A percentile compares a stretch with the other conserved stretches of the same genome.
These are phyloP conservation scores for Anguilla anguilla DNA, from an alignment of 2,797 vertebrate species.

Conservation along the genomic window DNA sequence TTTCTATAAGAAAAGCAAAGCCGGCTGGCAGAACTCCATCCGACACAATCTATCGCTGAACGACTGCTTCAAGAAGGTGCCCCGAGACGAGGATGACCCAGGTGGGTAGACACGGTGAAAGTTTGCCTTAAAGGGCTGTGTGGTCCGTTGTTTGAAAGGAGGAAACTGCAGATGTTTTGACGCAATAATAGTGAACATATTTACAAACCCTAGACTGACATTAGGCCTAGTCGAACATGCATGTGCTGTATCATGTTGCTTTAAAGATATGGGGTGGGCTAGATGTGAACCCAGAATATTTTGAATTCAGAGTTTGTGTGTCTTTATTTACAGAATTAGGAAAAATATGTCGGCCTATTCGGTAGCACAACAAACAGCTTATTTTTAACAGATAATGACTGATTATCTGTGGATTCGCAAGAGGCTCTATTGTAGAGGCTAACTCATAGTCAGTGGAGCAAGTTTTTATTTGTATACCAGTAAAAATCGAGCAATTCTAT, in stretches of 20 bases:
- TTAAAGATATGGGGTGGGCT: background rate
- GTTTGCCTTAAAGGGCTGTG: background rate
- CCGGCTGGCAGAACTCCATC: constrained; percentile 97
- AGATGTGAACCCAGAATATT: background rate
- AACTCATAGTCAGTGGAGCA: too few species aligned
- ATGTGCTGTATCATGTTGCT: background rate
- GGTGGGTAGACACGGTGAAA: constrained; percentile 67
- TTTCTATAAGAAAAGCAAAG: constrained; percentile 96
- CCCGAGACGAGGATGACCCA: constrained; percentile 94
- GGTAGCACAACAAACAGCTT: background rate
- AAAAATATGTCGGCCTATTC: background rate
- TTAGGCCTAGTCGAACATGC: background rate
- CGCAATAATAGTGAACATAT: background rate
- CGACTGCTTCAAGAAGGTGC: constrained; percentile 95
- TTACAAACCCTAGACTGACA: background rate
- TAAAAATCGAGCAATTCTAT: too few species aligned
- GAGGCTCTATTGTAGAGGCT: too few species aligned
- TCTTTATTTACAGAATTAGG: background rate
- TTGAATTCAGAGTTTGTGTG: background rate
- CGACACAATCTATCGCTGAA: constrained; percentile 93
- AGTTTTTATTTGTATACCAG: too few species aligned
- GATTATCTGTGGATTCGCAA: background rate
- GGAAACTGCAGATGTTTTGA: background rate
- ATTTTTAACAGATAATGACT: background rate
- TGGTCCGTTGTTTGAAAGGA: background rate